Evolutionary conservation across 2,797 vertebrate genomes (phyloP).

Genomic region (Psittacula derbiana): DNA sequence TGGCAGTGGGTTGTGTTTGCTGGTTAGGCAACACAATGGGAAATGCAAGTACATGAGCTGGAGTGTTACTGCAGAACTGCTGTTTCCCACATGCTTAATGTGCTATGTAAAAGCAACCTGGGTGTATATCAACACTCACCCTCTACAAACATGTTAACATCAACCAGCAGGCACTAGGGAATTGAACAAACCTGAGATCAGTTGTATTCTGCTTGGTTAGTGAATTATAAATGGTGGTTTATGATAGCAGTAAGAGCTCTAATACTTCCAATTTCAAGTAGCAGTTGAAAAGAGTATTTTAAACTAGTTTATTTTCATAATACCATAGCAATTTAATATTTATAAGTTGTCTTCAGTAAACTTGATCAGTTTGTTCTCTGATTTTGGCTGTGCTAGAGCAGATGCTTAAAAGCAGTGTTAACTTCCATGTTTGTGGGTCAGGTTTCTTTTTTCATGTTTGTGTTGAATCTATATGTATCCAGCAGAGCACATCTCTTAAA

Average conservation of each 20-base stretch:
- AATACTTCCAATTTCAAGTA: neutral
- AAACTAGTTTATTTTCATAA: neutral
- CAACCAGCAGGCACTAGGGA: neutral
- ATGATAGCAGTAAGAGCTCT: neutral
- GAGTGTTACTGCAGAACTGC: neutral
- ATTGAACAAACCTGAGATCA: neutral
- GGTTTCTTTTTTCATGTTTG: neutral
- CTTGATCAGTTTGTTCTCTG: neutral
- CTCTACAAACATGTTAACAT: neutral
- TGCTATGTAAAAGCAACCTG: accelerated
- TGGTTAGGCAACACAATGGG: neutral
- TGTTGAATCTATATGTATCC: neutral
- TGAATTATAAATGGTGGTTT: neutral
- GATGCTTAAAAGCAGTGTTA: neutral
- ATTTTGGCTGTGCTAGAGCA: neutral
- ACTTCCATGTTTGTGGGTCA: neutral
- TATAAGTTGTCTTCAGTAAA: neutral
- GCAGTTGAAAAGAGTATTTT: neutral
- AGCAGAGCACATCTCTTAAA: neutral
- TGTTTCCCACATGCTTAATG: neutral
- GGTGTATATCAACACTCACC: neutral
- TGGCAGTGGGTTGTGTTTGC: neutral
- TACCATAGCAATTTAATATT: neutral
- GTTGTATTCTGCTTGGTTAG: neutral
- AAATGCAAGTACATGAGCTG: neutral